Percentiles rank a stretch among this genome's conserved stretches.
Evolutionary conservation across 2,113 vertebrate species (phyloP).

Genomic region (Ctenomys sociabilis): DNA sequence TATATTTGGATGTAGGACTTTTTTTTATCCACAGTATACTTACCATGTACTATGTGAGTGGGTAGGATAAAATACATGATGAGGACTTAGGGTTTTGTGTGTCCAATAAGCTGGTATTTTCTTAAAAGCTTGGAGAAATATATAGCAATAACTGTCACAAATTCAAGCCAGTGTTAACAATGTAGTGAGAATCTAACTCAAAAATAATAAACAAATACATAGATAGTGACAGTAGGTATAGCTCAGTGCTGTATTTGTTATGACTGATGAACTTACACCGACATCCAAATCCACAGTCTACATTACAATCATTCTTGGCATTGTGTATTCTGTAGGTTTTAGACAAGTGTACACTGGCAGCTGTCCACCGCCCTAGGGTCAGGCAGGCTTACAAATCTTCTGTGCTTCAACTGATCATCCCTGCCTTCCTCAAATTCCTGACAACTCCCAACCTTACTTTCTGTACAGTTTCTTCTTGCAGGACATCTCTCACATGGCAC

Average conservation of each 20-base stretch:
- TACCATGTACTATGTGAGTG: neutral
- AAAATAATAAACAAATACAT: too few species aligned
- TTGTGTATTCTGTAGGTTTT: neutral
- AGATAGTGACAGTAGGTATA: too few species aligned
- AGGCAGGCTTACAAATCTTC: neutral
- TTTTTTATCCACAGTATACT: neutral
- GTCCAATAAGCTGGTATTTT: neutral
- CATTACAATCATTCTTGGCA: neutral
- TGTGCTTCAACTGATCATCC: neutral
- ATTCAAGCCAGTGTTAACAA: neutral
- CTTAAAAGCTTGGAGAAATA: neutral
- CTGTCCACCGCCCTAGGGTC: neutral
- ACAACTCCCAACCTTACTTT: neutral
- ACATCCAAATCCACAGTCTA: neutral
- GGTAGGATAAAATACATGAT: neutral
- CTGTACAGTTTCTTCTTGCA: neutral
- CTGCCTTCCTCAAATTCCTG: neutral
- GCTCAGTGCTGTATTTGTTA: neutral
- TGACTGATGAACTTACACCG: neutral
- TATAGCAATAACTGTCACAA: neutral
- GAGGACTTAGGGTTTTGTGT: neutral
- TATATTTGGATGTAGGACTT: neutral
- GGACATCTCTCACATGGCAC: too few species aligned
- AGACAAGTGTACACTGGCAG: neutral
- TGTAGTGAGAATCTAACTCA: neutral